Evolutionary conservation across 1,140 invertebrate species (phyloP).

Genomic region (Anadara kagoshimensis): DNA sequence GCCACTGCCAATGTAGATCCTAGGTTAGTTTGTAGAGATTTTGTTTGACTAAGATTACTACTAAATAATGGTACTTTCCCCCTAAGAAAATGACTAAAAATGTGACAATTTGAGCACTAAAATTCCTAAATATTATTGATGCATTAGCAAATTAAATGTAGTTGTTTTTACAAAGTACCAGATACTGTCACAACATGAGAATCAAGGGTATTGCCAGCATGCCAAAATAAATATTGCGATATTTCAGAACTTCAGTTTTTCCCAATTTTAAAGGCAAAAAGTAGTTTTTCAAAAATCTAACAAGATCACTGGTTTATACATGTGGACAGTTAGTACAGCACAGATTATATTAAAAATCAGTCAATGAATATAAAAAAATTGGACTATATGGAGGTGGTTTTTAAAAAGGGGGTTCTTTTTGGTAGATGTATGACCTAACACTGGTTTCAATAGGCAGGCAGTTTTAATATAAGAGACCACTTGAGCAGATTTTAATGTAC

Average conservation of each 20-base stretch:
- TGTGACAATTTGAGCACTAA: background rate
- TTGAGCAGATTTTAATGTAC: no score
- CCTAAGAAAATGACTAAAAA: background rate
- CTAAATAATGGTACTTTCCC: no score
- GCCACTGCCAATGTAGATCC: constrained; percentile 92
- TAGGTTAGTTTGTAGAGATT: constrained; percentile 38
- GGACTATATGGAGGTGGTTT: no score
- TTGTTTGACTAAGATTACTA: background rate
- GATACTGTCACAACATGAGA: background rate
- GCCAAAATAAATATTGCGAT: no score
- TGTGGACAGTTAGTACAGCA: background rate
- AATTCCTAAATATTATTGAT: background rate
- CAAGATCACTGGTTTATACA: no score
- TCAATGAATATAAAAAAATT: background rate
- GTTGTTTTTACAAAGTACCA: background rate
- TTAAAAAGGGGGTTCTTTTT: background rate
- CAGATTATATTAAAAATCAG: background rate
- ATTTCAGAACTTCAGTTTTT: no score
- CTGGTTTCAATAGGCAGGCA: background rate
- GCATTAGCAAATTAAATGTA: background rate
- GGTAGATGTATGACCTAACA: background rate
- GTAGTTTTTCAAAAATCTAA: no score
- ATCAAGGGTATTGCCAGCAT: background rate
- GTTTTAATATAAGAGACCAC: background rate
- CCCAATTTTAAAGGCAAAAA: no score